These are phyloP conservation scores for Semotilus atromaculatus DNA, from an alignment of 2,797 vertebrate genomes.

Conservation along the genomic window DNA sequence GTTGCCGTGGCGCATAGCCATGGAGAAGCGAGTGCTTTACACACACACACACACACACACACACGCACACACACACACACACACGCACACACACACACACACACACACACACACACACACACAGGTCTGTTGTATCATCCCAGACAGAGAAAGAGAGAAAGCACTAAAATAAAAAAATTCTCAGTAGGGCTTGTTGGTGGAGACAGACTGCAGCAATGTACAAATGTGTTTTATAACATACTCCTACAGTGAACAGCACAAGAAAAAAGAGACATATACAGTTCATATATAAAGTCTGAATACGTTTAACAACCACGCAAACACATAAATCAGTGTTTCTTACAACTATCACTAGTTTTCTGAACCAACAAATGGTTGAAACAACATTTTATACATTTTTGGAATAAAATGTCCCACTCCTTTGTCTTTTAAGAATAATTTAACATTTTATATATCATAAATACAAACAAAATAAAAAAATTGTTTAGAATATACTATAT, in stretches of 20 bases:
- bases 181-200: conserved; percentile 11
- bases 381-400: not conserved
- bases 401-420: too few relatives aligned
- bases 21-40: conserved; percentile 62
- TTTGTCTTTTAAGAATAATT: not conserved
- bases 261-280: not conserved
- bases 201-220: conserved; percentile 14
- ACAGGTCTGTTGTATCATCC: conserved; percentile 38
- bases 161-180: conserved; percentile 42
- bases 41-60: not conserved
- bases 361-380: not conserved
- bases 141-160: conserved; percentile 40
- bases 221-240: conserved; percentile 29
- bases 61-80: not conserved
- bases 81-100: conserved; percentile 22
- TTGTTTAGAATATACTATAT: not conserved
- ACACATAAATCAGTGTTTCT: not conserved
- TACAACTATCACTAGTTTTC: not conserved
- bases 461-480: not conserved
- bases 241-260: conserved; percentile 4
- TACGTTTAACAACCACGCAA: not conserved
- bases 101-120: conserved; percentile 6
- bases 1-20: conserved; percentile 61
- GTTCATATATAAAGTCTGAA: conserved; percentile 22
- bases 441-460: not conserved